A percentile compares a stretch with the other conserved stretches of the same genome.
These are phyloP conservation scores for Maniola hyperantus DNA, from an alignment of 2,888 invertebrate species.

Conservation along the genomic window DNA sequence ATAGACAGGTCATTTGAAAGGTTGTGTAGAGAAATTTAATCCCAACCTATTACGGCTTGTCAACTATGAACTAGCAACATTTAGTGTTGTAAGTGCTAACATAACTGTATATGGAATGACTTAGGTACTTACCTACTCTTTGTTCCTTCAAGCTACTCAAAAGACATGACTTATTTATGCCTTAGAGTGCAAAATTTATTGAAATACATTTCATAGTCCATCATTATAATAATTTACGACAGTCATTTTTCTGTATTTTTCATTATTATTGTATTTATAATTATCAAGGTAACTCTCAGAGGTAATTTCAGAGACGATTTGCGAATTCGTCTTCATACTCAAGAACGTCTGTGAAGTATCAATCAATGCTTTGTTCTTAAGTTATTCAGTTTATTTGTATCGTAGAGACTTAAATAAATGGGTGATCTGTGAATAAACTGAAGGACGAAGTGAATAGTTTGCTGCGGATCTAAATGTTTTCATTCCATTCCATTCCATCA, in stretches of 20 bases:
- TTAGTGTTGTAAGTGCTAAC: neutral
- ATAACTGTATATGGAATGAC: neutral
- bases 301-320: neutral
- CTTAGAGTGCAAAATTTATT: neutral
- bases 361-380: constrained; percentile 9
- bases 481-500: too few relatives aligned
- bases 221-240: neutral
- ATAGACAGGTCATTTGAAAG: constrained; percentile 14
- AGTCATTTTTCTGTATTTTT: neutral
- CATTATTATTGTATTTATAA: neutral
- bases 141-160: neutral
- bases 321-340: neutral
- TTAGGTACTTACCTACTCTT: neutral
- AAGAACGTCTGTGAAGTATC: neutral
- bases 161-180: neutral
- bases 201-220: neutral
- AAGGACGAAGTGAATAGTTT: neutral
- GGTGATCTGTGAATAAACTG: too few relatives aligned
- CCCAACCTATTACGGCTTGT: neutral
- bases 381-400: neutral
- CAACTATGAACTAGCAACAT: neutral
- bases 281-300: neutral
- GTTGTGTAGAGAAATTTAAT: constrained; percentile 13
- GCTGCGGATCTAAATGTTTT: neutral
- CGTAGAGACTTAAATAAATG: too few relatives aligned